phyloP scores from a whole-genome alignment of 2,113 vertebrate genomes.

The Podocnemis expansa region DNA sequence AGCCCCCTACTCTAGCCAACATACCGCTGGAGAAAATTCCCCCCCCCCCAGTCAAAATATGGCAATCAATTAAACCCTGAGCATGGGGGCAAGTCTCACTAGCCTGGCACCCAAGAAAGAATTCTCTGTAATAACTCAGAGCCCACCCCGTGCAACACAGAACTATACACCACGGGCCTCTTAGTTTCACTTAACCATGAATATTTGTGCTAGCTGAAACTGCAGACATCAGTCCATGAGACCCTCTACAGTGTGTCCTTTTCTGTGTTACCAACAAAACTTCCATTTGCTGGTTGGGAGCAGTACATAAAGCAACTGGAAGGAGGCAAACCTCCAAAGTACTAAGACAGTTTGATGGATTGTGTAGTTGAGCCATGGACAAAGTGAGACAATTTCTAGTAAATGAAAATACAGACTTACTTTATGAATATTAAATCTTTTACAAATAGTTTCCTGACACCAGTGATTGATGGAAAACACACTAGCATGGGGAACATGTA shows the following conservation, averaged over 20 bases:
- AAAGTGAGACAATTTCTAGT: not conserved
- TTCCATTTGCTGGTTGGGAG: not conserved
- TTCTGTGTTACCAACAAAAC: not conserved
- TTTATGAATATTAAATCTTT: slow-evolving; percentile 51
- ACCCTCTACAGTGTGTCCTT: not conserved
- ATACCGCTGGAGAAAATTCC: too few relatives aligned
- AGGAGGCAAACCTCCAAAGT: not conserved
- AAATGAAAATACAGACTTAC: slow-evolving; percentile 48
- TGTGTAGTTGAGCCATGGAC: slow-evolving; percentile 14
- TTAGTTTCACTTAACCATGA: not conserved
- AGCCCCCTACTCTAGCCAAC: too few relatives aligned
- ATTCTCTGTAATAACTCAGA: too few relatives aligned
- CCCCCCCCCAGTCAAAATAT: too few relatives aligned
- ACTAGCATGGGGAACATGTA: slow-evolving; percentile 40
- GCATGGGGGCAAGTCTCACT: too few relatives aligned
- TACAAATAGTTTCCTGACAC: slow-evolving; percentile 53
- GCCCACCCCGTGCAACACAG: too few relatives aligned
- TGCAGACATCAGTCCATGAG: not conserved
- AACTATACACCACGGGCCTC: not conserved
- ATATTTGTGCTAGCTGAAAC: not conserved
- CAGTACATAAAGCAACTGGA: not conserved
- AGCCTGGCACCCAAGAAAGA: too few relatives aligned
- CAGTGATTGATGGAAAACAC: slow-evolving; percentile 43
- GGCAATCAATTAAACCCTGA: too few relatives aligned
- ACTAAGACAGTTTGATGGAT: not conserved